Conservation (phyloP, 35 echinoderm and acorn worm species). For the Ophiothrix spiculata region DNA sequence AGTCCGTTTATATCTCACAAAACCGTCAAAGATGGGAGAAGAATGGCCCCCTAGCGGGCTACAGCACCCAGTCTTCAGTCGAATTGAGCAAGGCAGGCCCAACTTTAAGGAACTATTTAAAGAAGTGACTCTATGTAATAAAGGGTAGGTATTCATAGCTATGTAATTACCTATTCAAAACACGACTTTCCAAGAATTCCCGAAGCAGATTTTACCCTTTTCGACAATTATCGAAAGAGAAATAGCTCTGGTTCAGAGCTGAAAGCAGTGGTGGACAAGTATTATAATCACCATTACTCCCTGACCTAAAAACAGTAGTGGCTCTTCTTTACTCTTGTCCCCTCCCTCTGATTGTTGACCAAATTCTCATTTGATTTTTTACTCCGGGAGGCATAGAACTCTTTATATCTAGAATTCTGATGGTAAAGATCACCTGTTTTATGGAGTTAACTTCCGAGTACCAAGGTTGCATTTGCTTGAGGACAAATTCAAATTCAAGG, state of each 20-base stretch:
- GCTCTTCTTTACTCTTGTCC: background rate
- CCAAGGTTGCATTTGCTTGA: no score
- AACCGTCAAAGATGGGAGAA: background rate
- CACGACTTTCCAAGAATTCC: no score
- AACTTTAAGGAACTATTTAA: constrained; percentile 36
- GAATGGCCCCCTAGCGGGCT: background rate
- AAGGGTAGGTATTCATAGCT: constrained; percentile 19
- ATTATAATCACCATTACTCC: background rate
- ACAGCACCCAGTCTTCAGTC: constrained; percentile 7
- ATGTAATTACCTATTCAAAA: no score
- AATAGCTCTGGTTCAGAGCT: background rate
- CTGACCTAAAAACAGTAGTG: background rate
- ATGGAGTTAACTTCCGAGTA: no score
- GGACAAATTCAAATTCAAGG: no score
- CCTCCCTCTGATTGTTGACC: no score
- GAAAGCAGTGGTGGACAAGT: background rate
- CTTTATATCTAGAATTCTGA: no score
- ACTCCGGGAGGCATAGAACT: no score
- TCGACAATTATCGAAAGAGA: background rate
- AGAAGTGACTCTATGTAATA: constrained; percentile 57
- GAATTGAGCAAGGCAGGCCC: constrained; percentile 23
- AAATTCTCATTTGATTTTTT: no score
- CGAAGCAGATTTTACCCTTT: background rate
- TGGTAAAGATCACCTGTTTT: no score
- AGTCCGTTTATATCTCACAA: constrained; percentile 44